Conservation (phyloP, 1,140 invertebrate genomes). For the Plodia interpunctella region DNA sequence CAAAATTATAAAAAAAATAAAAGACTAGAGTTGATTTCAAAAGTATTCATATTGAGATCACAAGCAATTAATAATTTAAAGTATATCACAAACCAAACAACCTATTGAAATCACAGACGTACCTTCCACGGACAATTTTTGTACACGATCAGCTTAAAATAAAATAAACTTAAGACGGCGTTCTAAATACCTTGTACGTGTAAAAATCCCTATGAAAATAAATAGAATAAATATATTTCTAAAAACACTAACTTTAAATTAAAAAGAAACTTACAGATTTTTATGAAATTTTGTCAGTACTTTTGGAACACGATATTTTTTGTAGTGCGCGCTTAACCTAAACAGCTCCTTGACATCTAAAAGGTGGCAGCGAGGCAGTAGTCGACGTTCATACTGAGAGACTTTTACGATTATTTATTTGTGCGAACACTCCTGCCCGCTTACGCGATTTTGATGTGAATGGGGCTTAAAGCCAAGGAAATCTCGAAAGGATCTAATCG, state of each 20-base stretch:
- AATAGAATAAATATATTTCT: constrained; percentile 27
- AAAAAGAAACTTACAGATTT: neutral
- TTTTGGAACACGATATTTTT: constrained; percentile 8
- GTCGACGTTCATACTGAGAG: too few species aligned
- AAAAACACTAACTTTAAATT: constrained; percentile 7
- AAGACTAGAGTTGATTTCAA: constrained; percentile 35
- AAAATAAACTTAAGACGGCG: constrained; percentile 13
- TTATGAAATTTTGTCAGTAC: neutral
- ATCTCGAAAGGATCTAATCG: constrained; percentile 36
- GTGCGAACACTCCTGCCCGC: neutral
- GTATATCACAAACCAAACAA: constrained; percentile 35
- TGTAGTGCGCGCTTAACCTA: constrained; percentile 23
- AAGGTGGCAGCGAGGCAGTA: neutral
- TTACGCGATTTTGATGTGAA: neutral
- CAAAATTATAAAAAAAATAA: constrained; percentile 18
- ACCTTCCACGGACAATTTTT: constrained; percentile 24
- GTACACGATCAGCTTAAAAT: constrained; percentile 17
- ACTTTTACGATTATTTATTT: neutral
- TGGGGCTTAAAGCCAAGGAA: constrained; percentile 6
- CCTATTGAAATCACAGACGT: constrained; percentile 16
- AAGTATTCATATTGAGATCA: constrained; percentile 71
- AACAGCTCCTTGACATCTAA: neutral
- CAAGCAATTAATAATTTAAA: constrained; percentile 59
- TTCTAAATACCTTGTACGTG: constrained; percentile 15
- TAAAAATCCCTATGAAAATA: constrained; percentile 27